phyloP scores from a whole-genome alignment of 2,113 vertebrate species.

The Dipodomys merriami region DNA sequence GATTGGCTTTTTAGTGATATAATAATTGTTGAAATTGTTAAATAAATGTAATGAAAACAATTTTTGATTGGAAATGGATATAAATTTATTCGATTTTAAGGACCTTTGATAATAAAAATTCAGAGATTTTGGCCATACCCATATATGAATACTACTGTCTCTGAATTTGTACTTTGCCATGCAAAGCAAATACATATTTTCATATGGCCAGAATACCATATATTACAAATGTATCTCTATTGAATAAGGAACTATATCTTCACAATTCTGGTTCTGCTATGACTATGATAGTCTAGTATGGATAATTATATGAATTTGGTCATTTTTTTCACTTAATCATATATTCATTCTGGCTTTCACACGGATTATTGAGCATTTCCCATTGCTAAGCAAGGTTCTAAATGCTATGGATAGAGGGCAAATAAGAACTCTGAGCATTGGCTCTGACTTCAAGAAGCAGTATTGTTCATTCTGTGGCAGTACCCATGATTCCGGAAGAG shows the following conservation, averaged over 20 bases:
- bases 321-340: background rate
- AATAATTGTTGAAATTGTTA: constrained; percentile 33
- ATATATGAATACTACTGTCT: background rate
- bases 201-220: background rate
- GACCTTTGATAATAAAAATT: background rate
- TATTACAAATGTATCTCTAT: background rate
- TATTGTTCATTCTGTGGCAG: background rate
- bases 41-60: constrained; percentile 49
- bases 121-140: background rate
- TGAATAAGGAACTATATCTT: constrained; percentile 2
- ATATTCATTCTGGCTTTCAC: background rate
- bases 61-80: background rate
- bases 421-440: accelerated
- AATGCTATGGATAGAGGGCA: background rate
- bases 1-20: background rate
- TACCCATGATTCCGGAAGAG: too few species aligned
- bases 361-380: background rate
- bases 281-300: background rate
- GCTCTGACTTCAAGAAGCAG: background rate
- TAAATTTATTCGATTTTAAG: constrained; percentile 24
- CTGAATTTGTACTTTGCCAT: constrained; percentile 5
- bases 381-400: background rate
- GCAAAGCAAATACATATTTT: background rate
- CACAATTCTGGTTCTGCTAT: background rate
- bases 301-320: background rate